Evolutionary conservation across 2,113 vertebrate species (phyloP).

Genomic region (Anarrhichthys ocellatus): DNA sequence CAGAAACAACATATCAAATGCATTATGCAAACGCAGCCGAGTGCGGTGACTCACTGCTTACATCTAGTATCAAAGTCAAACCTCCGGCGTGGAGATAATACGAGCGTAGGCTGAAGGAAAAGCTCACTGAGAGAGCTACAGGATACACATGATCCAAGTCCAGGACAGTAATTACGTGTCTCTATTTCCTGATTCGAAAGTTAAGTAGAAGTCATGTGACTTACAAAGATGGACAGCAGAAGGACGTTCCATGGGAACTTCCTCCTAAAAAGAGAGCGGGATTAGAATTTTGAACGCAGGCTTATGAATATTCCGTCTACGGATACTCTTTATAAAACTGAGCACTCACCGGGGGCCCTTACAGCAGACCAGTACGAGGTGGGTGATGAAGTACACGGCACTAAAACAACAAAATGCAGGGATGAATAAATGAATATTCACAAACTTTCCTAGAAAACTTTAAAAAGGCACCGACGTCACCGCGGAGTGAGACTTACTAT

Average conservation of each 20-base stretch:
- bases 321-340: neutral
- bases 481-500: conserved; percentile 86
- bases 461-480: neutral
- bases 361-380: conserved; percentile 92
- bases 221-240: conserved; percentile 91
- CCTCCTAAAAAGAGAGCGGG: conserved; percentile 83
- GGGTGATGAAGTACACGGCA: conserved; percentile 89
- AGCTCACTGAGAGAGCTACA: neutral
- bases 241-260: conserved; percentile 95
- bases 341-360: conserved; percentile 93
- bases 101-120: neutral
- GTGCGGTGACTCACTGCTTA: conserved; percentile 28
- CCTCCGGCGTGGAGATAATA: neutral
- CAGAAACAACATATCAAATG: neutral
- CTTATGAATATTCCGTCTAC: neutral
- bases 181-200: neutral
- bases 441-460: neutral
- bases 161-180: neutral
- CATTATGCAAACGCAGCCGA: conserved; percentile 14
- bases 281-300: neutral
- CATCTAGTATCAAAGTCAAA: neutral
- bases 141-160: neutral
- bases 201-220: conserved; percentile 61
- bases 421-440: neutral
- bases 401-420: conserved; percentile 74